Conservation (phyloP, 37 sponge, comb jelly and placozoan species). For the Eunapius fragilis region DNA sequence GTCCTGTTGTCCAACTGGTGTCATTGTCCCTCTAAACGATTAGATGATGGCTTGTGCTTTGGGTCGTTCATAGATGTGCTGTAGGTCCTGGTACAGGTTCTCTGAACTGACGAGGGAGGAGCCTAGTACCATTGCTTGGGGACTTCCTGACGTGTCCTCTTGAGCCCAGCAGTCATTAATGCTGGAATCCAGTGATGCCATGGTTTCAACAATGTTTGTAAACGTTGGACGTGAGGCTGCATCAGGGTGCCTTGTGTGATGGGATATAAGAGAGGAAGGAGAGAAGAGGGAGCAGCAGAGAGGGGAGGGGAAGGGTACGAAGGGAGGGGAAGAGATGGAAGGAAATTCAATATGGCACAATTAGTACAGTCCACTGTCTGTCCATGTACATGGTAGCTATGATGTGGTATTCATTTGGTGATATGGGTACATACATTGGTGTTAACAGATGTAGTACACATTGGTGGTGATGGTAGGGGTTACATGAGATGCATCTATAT, state of each 20-base stretch:
- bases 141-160: neutral
- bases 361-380: no score
- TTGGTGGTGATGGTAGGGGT: no score
- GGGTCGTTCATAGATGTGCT: neutral
- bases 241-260: neutral
- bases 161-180: neutral
- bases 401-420: no score
- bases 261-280: neutral
- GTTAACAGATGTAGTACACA: constrained; percentile 9
- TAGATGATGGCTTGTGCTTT: neutral
- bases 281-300: neutral
- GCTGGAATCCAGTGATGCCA: neutral
- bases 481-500: no score
- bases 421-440: no score
- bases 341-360: no score
- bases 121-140: neutral
- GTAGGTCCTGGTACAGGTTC: neutral
- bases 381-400: no score
- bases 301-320: neutral
- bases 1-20: no score
- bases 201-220: constrained; percentile 1
- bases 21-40: no score
- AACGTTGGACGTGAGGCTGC: constrained; percentile 4
- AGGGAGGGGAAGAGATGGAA: constrained; percentile 5
- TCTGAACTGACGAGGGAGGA: neutral